These are phyloP conservation scores for Berghia stephanieae DNA, from an alignment of 1,140 invertebrate species.

Conservation along the genomic window DNA sequence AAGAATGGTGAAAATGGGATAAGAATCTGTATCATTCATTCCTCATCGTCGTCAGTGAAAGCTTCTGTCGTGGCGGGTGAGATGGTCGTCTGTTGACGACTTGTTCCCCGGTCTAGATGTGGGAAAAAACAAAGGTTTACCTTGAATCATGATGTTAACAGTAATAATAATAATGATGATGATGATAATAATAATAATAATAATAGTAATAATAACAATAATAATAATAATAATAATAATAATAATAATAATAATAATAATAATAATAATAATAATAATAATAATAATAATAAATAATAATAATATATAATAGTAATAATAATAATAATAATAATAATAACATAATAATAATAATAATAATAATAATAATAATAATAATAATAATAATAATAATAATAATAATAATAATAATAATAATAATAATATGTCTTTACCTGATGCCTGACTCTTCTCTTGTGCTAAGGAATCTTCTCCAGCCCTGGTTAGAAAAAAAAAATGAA, in stretches of 20 bases:
- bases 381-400: neutral
- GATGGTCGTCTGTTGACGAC: conserved; percentile 50
- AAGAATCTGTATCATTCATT: too few relatives aligned
- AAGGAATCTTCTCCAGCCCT: conserved; percentile 26
- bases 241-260: neutral
- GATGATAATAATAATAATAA: neutral
- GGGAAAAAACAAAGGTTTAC: conserved; percentile 21
- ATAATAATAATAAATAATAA: neutral
- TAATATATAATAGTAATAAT: too few relatives aligned
- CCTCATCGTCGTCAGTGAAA: conserved; percentile 40
- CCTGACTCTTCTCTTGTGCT: conserved; percentile 23
- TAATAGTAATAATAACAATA: neutral
- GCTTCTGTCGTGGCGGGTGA: conserved; percentile 55
- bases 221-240: neutral
- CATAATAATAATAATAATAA: neutral
- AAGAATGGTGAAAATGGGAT: too few relatives aligned
- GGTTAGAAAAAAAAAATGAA: conserved; percentile 11
- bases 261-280: neutral
- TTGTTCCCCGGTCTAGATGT: conserved; percentile 48
- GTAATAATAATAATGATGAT: neutral
- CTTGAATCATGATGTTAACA: neutral
- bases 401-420: neutral
- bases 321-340: too few relatives aligned
- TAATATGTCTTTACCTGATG: conserved; percentile 21
- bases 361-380: neutral